phyloP scores from a whole-genome alignment of 2,113 vertebrate species.

The Rhinogobius similis region DNA sequence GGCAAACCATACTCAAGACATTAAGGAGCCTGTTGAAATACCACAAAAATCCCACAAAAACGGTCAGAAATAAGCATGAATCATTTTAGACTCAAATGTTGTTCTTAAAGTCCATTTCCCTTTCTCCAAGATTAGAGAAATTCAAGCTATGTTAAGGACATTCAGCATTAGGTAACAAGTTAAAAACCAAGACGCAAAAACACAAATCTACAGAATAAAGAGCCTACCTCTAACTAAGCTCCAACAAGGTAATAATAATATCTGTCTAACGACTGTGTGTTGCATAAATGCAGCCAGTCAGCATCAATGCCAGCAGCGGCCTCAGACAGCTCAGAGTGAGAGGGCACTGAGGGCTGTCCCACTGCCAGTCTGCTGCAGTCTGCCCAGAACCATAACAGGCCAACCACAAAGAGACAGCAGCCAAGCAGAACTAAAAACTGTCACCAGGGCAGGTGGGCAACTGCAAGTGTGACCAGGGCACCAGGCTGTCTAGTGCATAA shows the following conservation, averaged over 20 bases:
- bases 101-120: no score
- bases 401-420: constrained; percentile 63
- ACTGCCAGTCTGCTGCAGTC: constrained; percentile 61
- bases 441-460: constrained; percentile 47
- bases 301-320: neutral
- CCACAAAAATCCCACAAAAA: neutral
- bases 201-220: neutral
- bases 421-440: constrained; percentile 66
- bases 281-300: neutral
- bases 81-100: neutral
- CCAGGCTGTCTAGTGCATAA: constrained; percentile 15
- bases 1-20: neutral
- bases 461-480: constrained; percentile 22
- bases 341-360: constrained; percentile 45
- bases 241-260: neutral
- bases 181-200: neutral
- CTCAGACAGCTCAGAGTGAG: constrained; percentile 46
- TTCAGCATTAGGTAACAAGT: no score
- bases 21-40: neutral
- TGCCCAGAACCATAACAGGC: constrained; percentile 51
- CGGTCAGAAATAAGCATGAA: neutral
- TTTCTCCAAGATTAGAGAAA: no score
- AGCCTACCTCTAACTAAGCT: no score
- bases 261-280: neutral
- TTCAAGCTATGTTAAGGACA: no score